Conservation (phyloP, 2,888 invertebrate species). For the Capitulum mitella region DNA sequence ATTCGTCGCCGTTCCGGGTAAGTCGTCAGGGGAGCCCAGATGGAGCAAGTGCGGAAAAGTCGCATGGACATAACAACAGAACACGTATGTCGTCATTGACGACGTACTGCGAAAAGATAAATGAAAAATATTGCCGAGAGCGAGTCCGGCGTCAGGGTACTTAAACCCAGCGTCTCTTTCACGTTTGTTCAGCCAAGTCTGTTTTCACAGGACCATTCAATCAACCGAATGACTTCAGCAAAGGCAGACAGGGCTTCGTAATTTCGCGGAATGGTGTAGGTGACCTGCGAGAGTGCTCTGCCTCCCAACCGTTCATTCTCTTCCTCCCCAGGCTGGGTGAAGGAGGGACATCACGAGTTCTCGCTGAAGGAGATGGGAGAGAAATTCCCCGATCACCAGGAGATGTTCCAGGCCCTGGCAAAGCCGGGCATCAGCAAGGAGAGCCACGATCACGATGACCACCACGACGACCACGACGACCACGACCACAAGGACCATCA, state of each 20-base stretch:
- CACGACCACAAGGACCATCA: not conserved
- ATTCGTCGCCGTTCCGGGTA: not conserved
- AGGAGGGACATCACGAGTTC: not conserved
- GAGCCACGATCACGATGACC: not conserved
- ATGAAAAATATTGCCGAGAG: not conserved
- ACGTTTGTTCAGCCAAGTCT: too few species aligned
- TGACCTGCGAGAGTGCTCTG: too few species aligned
- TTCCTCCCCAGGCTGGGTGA: not conserved
- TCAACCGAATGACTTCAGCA: too few species aligned
- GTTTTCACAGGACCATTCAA: too few species aligned
- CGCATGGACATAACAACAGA: not conserved
- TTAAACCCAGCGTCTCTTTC: not conserved
- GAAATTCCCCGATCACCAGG: not conserved
- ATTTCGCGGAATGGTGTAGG: too few species aligned
- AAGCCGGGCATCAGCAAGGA: not conserved
- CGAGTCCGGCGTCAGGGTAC: too few species aligned
- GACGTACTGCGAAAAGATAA: not conserved
- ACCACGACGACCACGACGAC: not conserved
- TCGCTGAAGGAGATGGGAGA: not conserved
- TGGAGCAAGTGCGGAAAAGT: too few species aligned
- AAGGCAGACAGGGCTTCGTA: too few species aligned
- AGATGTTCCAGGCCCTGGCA: not conserved
- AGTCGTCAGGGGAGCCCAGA: not conserved
- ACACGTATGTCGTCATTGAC: not conserved
- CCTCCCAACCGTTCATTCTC: too few species aligned